Conservation (phyloP, 2,797 vertebrate genomes). For the Acipenser oxyrinchus region DNA sequence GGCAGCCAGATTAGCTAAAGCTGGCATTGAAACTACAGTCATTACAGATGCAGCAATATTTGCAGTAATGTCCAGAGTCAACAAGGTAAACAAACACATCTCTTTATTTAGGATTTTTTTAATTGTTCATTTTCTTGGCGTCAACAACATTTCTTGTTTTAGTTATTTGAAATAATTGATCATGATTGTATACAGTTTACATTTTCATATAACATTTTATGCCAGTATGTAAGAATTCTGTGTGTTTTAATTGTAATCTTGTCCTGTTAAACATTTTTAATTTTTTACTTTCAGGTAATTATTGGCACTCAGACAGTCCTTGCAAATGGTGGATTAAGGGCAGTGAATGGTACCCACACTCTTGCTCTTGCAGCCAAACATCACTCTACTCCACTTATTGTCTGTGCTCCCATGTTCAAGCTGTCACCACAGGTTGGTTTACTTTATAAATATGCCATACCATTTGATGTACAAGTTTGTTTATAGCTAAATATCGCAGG, state of each 20-base stretch:
- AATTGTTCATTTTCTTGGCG: no score
- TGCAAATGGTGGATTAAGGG: slow-evolving; percentile 86
- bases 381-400: slow-evolving; percentile 90
- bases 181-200: no score
- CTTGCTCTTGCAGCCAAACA: slow-evolving; percentile 90
- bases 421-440: slow-evolving; percentile 82
- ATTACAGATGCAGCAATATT: slow-evolving; percentile 96
- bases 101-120: no score
- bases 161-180: no score
- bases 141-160: no score
- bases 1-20: slow-evolving; percentile 80
- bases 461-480: no score
- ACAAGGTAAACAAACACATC: slow-evolving; percentile 74
- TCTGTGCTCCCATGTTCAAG: slow-evolving; percentile 98
- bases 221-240: no score
- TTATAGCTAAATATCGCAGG: no score
- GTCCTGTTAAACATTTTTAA: no score
- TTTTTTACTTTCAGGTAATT: slow-evolving; percentile 71
- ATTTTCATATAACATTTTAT: no score
- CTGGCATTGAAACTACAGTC: slow-evolving; percentile 88
- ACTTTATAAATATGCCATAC: no score
- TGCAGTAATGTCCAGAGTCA: slow-evolving; percentile 95
- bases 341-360: slow-evolving; percentile 88
- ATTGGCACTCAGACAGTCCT: slow-evolving; percentile 95
- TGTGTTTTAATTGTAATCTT: no score